Evolutionary conservation across 2,888 invertebrate species (phyloP).

Genomic region (Matsumyia berberina): DNA sequence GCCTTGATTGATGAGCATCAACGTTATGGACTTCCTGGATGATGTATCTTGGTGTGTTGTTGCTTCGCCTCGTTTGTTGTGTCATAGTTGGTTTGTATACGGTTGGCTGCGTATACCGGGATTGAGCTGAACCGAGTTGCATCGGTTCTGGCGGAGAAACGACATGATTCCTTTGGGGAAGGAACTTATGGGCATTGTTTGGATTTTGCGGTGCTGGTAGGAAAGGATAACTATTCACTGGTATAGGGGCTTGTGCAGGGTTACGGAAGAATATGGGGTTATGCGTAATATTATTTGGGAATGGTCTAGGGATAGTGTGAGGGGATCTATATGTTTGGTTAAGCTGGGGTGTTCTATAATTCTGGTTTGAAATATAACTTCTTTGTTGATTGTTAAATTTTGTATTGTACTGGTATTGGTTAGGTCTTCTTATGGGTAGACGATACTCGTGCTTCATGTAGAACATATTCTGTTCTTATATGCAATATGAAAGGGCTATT

Average conservation of each 20-base stretch:
- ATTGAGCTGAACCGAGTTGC: constrained; percentile 30
- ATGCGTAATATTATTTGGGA: constrained; percentile 1
- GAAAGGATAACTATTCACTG: constrained; percentile 9
- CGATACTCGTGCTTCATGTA: constrained; percentile 22
- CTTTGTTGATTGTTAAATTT: not conserved
- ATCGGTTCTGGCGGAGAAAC: constrained; percentile 32
- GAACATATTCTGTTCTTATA: constrained; percentile 62
- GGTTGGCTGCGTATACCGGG: constrained; percentile 9
- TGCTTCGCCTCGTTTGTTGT: constrained; percentile 22
- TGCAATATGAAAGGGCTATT: constrained; percentile 60
- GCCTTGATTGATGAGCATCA: constrained; percentile 8
- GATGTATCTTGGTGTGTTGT: constrained; percentile 12
- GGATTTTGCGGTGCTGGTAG: constrained; percentile 13
- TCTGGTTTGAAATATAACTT: no score
- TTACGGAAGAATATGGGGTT: constrained; percentile 4
- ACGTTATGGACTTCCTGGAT: constrained; percentile 28
- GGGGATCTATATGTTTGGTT: not conserved
- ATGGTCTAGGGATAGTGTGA: not conserved
- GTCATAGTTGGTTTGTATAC: no score
- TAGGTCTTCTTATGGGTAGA: not conserved
- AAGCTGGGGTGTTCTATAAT: not conserved
- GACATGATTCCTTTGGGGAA: constrained; percentile 12
- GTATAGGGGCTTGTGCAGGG: constrained; percentile 2
- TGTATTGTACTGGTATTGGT: not conserved
- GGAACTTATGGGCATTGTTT: constrained; percentile 6